Conservation (phyloP, 2,888 invertebrate species). For the Agrochola macilenta region DNA sequence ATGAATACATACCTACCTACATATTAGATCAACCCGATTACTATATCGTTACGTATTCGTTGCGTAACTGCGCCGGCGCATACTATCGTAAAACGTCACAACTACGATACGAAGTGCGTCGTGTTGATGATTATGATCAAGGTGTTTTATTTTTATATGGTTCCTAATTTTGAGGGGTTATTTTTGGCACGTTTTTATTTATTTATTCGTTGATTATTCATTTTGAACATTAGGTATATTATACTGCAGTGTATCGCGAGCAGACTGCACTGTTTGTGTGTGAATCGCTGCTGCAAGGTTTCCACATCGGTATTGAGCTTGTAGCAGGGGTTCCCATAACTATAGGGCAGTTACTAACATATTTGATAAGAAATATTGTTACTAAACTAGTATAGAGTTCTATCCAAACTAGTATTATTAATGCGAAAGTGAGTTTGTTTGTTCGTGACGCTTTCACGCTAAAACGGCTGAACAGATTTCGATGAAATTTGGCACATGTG, state of each 20-base stretch:
- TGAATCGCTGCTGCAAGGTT: too few species aligned
- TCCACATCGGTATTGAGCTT: too few species aligned
- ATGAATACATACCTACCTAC: conserved; percentile 2
- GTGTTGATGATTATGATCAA: conserved; percentile 16
- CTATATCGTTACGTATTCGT: conserved; percentile 41
- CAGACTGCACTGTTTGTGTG: too few species aligned
- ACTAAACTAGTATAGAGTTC: too few species aligned
- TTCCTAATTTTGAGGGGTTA: background rate
- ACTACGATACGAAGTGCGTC: conserved; percentile 20
- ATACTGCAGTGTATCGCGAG: too few species aligned
- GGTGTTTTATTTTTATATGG: background rate
- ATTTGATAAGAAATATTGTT: too few species aligned
- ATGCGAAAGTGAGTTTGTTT: too few species aligned
- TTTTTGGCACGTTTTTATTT: background rate
- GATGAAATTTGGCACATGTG: background rate
- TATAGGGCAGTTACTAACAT: too few species aligned
- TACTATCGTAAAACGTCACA: conserved; percentile 42
- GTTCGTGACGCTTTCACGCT: too few species aligned
- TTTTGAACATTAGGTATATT: background rate
- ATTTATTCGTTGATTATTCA: background rate
- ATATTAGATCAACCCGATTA: conserved; percentile 34
- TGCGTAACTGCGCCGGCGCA: conserved; percentile 36
- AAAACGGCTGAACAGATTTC: too few species aligned
- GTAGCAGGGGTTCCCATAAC: too few species aligned
- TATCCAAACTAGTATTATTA: too few species aligned